Evolutionary conservation across 1,140 invertebrate species (phyloP).

Genomic region (Drosophila pruinosa): DNA sequence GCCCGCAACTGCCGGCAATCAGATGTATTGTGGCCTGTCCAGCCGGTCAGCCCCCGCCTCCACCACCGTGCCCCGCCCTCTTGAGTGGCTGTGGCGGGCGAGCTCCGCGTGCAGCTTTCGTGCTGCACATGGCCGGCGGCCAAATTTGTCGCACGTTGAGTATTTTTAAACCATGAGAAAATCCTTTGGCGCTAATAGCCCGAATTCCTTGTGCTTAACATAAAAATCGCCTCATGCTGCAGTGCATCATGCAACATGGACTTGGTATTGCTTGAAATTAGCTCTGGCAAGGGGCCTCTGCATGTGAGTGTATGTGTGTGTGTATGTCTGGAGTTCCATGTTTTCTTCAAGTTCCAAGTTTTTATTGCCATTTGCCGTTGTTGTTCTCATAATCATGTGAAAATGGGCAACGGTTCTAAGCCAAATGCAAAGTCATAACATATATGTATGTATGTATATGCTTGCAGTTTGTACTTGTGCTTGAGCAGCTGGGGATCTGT

Average conservation of each 20-base stretch:
- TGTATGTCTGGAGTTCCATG: slow-evolving; percentile 1
- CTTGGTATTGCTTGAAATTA: slow-evolving; percentile 45
- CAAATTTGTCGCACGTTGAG: slow-evolving; percentile 82
- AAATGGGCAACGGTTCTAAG: slow-evolving; percentile 63
- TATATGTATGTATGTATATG: no score
- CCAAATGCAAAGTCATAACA: neutral
- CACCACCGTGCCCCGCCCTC: slow-evolving; percentile 4
- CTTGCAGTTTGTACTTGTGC: no score
- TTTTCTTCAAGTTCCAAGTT: slow-evolving; percentile 18
- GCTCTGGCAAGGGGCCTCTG: slow-evolving; percentile 17
- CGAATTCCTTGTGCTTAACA: slow-evolving; percentile 81
- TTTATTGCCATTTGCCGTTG: slow-evolving; percentile 53
- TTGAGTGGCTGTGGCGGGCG: slow-evolving; percentile 1
- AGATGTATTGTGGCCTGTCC: slow-evolving; percentile 62
- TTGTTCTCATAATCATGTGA: slow-evolving; percentile 70
- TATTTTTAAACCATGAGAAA: slow-evolving; percentile 83
- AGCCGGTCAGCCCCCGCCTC: slow-evolving; percentile 35
- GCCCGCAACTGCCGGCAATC: slow-evolving; percentile 65
- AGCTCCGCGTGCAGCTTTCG: slow-evolving; percentile 75
- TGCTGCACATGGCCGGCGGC: slow-evolving; percentile 76
- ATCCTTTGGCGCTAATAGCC: slow-evolving; percentile 82
- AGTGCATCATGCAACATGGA: slow-evolving; percentile 68
- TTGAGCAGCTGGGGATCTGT: neutral
- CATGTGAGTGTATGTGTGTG: neutral
- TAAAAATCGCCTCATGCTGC: slow-evolving; percentile 78